Evolutionary conservation across 2,113 vertebrate genomes (phyloP).

Genomic region (Halcyon malimbica): DNA sequence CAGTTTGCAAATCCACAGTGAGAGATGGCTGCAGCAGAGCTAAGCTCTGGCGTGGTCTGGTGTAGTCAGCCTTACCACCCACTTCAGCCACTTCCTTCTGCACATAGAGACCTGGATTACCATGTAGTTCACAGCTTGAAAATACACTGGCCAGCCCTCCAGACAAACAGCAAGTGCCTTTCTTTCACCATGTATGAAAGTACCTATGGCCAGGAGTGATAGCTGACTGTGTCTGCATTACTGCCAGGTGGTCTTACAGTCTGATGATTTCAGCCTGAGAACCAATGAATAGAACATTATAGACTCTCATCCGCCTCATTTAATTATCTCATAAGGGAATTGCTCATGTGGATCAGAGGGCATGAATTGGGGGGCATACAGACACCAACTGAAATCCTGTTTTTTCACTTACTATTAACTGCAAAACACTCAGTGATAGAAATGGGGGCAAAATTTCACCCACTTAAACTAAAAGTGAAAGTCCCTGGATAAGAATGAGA

Average conservation of each 20-base stretch:
- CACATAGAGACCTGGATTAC: neutral
- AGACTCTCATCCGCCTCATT: neutral
- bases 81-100: neutral
- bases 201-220: neutral
- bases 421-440: neutral
- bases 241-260: neutral
- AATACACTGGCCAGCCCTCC: neutral
- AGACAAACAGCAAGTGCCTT: neutral
- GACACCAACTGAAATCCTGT: neutral
- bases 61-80: neutral
- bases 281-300: neutral
- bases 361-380: neutral
- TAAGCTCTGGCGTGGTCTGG: neutral
- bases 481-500: neutral
- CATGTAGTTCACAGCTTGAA: neutral
- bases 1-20: neutral
- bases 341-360: neutral
- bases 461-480: neutral
- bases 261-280: neutral
- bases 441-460: neutral
- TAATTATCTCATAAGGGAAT: neutral
- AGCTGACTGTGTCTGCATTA: neutral
- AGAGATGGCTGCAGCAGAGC: neutral
- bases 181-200: neutral
- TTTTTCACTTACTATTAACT: neutral